Evolutionary conservation across 2,797 vertebrate genomes (phyloP).

Genomic region (Fistularia commersonii): DNA sequence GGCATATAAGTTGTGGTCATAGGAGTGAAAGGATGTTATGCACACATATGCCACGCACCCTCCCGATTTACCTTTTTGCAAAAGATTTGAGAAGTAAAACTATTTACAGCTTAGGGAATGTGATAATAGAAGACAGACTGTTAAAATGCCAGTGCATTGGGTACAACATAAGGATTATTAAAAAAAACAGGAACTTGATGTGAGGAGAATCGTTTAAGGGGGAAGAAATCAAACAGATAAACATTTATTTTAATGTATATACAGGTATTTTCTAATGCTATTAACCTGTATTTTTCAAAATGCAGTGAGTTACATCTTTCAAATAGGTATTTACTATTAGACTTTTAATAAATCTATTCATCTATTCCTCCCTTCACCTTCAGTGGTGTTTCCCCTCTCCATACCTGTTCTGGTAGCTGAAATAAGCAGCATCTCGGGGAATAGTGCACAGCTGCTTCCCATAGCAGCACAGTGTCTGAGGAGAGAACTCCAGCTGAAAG

Average conservation of each 20-base stretch:
- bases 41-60: no score
- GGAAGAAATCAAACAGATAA: background rate
- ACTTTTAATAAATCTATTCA: background rate
- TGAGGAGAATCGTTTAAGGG: constrained; percentile 37
- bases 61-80: no score
- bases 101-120: constrained; percentile 16
- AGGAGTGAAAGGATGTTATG: no score
- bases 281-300: background rate
- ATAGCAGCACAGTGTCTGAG: constrained; percentile 98
- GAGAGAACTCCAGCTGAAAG: constrained; percentile 83
- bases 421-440: constrained; percentile 95
- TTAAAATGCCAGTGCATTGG: constrained; percentile 64
- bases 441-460: constrained; percentile 99
- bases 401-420: constrained; percentile 99
- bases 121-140: constrained; percentile 42
- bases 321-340: no score
- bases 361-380: background rate
- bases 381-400: background rate
- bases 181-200: constrained; percentile 39
- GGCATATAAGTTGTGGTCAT: background rate
- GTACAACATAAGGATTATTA: constrained; percentile 35
- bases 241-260: constrained; percentile 31
- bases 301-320: no score
- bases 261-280: constrained; percentile 24
- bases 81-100: no score